phyloP scores from a whole-genome alignment of 2,888 invertebrate species.

The Arctia plantaginis region DNA sequence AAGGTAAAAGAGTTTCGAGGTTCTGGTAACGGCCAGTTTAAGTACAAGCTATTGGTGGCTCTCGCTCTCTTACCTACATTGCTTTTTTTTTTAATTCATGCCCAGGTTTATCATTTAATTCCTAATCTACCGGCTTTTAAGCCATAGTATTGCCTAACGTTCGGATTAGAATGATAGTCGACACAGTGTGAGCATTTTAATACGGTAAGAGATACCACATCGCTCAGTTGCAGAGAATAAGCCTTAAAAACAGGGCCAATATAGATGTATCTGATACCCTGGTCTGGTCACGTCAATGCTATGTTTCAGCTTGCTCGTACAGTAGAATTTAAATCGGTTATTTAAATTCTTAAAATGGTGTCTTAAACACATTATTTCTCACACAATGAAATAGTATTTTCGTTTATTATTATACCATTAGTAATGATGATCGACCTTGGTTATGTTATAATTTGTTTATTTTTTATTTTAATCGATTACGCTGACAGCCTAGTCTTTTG shows the following conservation, averaged over 20 bases:
- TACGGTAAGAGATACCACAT: not conserved
- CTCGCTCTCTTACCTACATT: no score
- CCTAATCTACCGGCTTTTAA: not conserved
- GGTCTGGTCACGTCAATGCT: not conserved
- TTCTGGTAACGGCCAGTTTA: no score
- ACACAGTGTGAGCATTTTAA: not conserved
- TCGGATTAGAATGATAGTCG: not conserved
- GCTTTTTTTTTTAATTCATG: not conserved
- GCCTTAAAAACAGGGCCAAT: not conserved
- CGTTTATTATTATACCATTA: conserved; percentile 10
- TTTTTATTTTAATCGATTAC: not conserved
- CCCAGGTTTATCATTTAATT: not conserved
- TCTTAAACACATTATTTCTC: not conserved
- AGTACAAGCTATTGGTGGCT: no score
- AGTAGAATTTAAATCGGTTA: not conserved
- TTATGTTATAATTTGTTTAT: not conserved
- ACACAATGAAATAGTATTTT: not conserved
- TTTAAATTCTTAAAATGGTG: no score
- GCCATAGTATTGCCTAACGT: not conserved
- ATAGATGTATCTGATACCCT: not conserved
- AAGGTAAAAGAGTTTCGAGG: no score
- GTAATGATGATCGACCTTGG: not conserved
- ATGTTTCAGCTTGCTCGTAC: not conserved
- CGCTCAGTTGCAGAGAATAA: not conserved
- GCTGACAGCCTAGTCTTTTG: not conserved